These are phyloP conservation scores for Rhinolophus ferrumequinum DNA, from an alignment of 2,113 vertebrate genomes.

Conservation along the genomic window DNA sequence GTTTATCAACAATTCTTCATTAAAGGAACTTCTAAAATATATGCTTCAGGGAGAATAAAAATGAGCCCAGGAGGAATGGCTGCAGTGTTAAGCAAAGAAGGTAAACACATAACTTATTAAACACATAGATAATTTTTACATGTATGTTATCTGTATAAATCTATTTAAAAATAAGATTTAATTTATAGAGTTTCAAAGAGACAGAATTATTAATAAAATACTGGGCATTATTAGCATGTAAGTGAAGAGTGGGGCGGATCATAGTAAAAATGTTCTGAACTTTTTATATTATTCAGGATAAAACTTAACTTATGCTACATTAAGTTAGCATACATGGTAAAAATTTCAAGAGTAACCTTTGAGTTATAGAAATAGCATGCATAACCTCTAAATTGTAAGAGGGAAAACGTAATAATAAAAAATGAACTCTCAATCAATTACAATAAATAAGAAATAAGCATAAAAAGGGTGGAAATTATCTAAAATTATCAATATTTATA, in stretches of 20 bases:
- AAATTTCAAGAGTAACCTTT: slow-evolving; percentile 1
- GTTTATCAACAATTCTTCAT: slow-evolving; percentile 25
- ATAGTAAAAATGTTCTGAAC: not conserved
- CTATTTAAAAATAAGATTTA: slow-evolving; percentile 40
- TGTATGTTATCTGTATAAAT: not conserved
- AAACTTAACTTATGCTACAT: not conserved
- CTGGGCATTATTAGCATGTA: not conserved
- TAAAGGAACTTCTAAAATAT: not conserved
- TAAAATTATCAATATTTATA: slow-evolving; percentile 19
- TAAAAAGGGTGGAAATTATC: slow-evolving; percentile 9
- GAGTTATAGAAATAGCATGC: not conserved
- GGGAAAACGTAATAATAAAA: not conserved
- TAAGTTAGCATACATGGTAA: not conserved
- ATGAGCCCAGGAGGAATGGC: not conserved
- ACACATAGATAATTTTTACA: not conserved
- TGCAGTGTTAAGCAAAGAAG: not conserved
- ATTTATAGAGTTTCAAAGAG: not conserved
- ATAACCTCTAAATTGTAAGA: not conserved
- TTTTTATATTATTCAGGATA: not conserved
- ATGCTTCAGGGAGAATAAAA: slow-evolving; percentile 8
- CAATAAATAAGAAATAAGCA: not conserved
- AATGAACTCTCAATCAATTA: not conserved
- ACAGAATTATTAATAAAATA: not conserved
- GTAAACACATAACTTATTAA: not conserved
- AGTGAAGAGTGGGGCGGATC: not conserved